phyloP scores from a whole-genome alignment of 2,113 vertebrate genomes.

The Mormyrus iriodes region DNA sequence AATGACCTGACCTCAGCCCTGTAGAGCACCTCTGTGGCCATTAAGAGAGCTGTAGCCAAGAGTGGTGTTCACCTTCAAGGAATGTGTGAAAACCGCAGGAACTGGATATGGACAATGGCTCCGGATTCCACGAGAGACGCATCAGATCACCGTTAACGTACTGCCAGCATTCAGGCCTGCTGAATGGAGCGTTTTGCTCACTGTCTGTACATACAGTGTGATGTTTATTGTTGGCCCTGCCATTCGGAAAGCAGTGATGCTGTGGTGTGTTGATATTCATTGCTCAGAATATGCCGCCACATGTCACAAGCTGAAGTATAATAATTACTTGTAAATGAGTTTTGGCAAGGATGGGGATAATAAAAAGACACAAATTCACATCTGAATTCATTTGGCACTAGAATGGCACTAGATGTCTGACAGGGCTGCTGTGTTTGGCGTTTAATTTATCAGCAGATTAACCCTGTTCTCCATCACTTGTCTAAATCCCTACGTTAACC shows the following conservation, averaged over 20 bases:
- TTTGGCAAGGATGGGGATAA: background rate
- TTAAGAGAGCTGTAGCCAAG: background rate
- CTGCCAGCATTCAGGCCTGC: background rate
- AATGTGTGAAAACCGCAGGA: background rate
- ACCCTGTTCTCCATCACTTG: constrained; percentile 67
- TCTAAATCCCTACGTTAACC: constrained; percentile 86
- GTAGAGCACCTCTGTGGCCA: background rate
- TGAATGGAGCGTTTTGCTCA: background rate
- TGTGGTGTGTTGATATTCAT: background rate
- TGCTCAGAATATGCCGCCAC: background rate
- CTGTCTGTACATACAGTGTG: background rate
- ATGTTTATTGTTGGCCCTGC: background rate
- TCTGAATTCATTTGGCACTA: constrained; percentile 3
- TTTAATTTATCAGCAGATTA: constrained; percentile 96
- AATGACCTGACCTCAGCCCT: background rate
- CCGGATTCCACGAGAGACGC: background rate
- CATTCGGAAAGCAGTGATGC: background rate
- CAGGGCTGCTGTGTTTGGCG: constrained; percentile 24
- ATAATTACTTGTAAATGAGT: constrained; percentile 9
- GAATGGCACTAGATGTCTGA: background rate
- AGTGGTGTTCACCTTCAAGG: background rate
- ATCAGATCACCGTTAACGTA: background rate
- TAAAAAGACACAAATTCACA: background rate
- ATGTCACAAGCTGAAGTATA: background rate
- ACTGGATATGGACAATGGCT: background rate